Conservation (phyloP, 1,140 invertebrate species). For the Rhyzopertha dominica region DNA sequence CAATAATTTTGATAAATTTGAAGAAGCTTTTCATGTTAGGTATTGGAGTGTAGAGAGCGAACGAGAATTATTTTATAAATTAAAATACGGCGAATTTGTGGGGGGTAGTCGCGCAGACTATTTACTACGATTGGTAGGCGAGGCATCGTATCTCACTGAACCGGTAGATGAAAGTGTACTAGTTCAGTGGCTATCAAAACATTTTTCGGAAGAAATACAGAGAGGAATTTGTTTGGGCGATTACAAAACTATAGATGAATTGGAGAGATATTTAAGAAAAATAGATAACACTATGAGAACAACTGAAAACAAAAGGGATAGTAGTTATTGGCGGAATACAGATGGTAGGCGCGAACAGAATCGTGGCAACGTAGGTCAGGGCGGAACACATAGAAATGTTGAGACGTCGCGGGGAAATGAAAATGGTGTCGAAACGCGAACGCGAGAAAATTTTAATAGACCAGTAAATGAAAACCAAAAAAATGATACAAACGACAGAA, state of each 20-base stretch:
- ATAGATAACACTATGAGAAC: no score
- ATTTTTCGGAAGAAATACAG: background rate
- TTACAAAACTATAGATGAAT: background rate
- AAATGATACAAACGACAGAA: no score
- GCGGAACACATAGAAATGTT: no score
- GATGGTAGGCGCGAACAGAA: no score
- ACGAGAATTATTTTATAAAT: constrained; percentile 5
- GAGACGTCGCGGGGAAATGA: no score
- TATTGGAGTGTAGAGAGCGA: constrained; percentile 5
- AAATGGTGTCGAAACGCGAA: no score
- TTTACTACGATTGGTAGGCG: constrained; percentile 7
- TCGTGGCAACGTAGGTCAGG: no score
- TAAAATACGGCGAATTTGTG: constrained; percentile 6
- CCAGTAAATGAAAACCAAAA: no score
- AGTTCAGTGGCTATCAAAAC: constrained; percentile 8
- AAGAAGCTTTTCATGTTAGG: constrained; percentile 5
- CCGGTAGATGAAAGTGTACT: constrained; percentile 8
- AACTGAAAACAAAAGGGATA: no score
- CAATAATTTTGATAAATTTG: constrained; percentile 6
- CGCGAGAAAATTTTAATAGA: no score
- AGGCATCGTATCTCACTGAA: constrained; percentile 7
- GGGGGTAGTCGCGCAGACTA: constrained; percentile 4
- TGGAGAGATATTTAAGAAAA: constrained; percentile 5
- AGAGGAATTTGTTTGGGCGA: background rate
- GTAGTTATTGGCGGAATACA: no score